These are phyloP conservation scores for Sarcophaga peregrina DNA, from an alignment of 1,140 invertebrate genomes.

Conservation along the genomic window DNA sequence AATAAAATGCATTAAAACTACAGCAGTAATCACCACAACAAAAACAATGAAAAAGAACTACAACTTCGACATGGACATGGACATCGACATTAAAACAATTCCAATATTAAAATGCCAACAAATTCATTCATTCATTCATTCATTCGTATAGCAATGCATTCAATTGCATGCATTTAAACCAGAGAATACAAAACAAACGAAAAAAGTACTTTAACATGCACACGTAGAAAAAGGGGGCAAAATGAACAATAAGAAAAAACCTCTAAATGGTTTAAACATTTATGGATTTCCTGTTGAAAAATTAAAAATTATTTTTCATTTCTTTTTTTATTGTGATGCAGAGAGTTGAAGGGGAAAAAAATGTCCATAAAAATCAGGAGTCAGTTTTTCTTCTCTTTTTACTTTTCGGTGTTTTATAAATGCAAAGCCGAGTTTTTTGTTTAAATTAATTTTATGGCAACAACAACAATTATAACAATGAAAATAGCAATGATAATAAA, in stretches of 20 bases:
- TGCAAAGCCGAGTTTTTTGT: background rate
- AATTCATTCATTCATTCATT: background rate
- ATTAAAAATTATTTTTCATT: slow-evolving; percentile 1
- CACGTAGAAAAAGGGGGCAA: too few relatives aligned
- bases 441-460: background rate
- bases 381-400: too few relatives aligned
- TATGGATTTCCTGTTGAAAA: slow-evolving; percentile 23
- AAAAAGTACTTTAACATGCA: background rate
- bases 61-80: background rate
- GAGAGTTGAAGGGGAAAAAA: too few relatives aligned
- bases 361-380: too few relatives aligned
- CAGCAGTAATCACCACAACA: too few relatives aligned
- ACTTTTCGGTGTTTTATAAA: too few relatives aligned
- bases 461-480: background rate
- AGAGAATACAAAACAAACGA: background rate
- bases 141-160: background rate
- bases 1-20: too few relatives aligned
- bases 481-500: background rate
- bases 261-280: slow-evolving; percentile 22
- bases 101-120: slow-evolving; percentile 4
- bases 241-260: background rate
- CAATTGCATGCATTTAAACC: background rate
- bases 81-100: background rate
- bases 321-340: background rate
- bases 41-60: too few relatives aligned